phyloP scores from a whole-genome alignment of 2,888 invertebrate species.

The Drosophila aldrichi region DNA sequence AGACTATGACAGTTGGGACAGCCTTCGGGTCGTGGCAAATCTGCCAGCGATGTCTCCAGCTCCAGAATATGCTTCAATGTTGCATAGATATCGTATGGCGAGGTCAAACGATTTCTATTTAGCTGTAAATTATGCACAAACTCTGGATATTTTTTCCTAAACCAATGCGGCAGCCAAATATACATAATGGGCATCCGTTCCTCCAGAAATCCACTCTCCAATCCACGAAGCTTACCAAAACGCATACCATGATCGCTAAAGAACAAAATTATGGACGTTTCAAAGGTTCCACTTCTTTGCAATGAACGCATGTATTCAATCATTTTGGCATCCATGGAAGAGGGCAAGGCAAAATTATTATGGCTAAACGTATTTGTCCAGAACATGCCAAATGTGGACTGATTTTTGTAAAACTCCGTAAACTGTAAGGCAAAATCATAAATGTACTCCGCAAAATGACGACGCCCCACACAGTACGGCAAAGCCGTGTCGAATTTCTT shows the following conservation, averaged over 20 bases:
- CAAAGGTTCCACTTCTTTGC: conserved; percentile 86
- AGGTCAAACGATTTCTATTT: conserved; percentile 88
- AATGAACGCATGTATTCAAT: conserved; percentile 87
- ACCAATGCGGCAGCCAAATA: conserved; percentile 89
- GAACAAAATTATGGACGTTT: conserved; percentile 89
- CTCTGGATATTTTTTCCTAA: conserved; percentile 86
- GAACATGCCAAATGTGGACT: conserved; percentile 90
- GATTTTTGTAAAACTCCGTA: conserved; percentile 87
- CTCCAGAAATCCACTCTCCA: conserved; percentile 90
- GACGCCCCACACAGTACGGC: conserved; percentile 88
- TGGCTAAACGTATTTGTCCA: conserved; percentile 93
- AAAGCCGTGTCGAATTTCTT: conserved; percentile 85
- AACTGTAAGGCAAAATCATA: conserved; percentile 89
- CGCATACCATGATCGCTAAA: conserved; percentile 92
- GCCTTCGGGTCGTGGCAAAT: conserved; percentile 76
- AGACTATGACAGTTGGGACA: conserved; percentile 89
- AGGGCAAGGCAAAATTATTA: conserved; percentile 88
- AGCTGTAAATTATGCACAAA: conserved; percentile 86
- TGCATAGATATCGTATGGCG: conserved; percentile 56
- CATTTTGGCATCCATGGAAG: conserved; percentile 88
- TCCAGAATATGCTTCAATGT: conserved; percentile 49
- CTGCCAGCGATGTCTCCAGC: conserved; percentile 34
- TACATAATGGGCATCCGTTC: conserved; percentile 91
- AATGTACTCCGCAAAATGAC: conserved; percentile 88
- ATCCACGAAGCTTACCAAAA: conserved; percentile 89